These are phyloP conservation scores for Camponotus floridanus DNA, from an alignment of 1,140 invertebrate genomes.

Conservation along the genomic window DNA sequence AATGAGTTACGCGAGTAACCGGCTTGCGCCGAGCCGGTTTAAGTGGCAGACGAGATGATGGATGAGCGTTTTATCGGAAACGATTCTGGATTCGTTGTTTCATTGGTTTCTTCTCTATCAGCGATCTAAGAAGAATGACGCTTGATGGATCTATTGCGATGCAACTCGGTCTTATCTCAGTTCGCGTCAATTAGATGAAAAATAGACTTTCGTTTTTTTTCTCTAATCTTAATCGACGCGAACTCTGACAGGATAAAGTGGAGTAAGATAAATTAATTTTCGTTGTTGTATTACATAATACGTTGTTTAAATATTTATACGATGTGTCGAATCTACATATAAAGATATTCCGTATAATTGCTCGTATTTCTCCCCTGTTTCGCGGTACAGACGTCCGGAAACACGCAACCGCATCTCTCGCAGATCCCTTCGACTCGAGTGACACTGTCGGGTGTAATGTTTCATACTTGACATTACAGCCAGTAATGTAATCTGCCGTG, in stretches of 20 bases:
- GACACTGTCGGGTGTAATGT: constrained; percentile 59
- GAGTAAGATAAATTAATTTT: constrained; percentile 39
- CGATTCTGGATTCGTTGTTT: constrained; percentile 61
- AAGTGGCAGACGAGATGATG: constrained; percentile 61
- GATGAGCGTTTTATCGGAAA: constrained; percentile 62
- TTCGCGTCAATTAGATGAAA: constrained; percentile 23
- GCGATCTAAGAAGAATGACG: constrained; percentile 48
- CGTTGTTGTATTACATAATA: neutral
- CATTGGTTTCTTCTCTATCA: constrained; percentile 52
- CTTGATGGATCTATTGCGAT: constrained; percentile 49
- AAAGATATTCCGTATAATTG: constrained; percentile 13
- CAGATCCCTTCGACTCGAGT: constrained; percentile 27
- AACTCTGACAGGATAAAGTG: neutral
- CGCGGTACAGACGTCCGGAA: constrained; percentile 36
- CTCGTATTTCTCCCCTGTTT: constrained; percentile 22
- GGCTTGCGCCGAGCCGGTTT: constrained; percentile 51
- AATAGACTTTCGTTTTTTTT: constrained; percentile 5
- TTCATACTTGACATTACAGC: constrained; percentile 72
- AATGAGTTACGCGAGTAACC: constrained; percentile 59
- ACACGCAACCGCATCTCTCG: constrained; percentile 27
- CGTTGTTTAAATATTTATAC: neutral
- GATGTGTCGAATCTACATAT: neutral
- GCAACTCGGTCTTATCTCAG: constrained; percentile 17
- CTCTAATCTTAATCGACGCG: constrained; percentile 16
- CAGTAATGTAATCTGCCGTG: constrained; percentile 67